These are phyloP conservation scores for Hippocampus kuda DNA, from an alignment of 2,797 vertebrate genomes.

Conservation along the genomic window DNA sequence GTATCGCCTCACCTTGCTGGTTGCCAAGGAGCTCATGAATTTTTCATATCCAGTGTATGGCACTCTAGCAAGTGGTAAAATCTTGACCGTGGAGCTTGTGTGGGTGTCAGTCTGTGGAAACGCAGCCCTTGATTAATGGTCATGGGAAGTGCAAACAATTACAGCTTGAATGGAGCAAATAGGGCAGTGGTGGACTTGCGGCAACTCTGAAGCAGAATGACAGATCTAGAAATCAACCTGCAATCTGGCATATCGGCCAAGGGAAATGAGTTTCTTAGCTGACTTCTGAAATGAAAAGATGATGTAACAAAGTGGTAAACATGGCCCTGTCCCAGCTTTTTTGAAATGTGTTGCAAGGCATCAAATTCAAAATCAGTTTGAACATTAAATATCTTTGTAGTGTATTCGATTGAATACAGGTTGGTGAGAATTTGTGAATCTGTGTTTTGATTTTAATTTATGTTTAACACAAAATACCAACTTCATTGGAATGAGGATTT, in stretches of 20 bases:
- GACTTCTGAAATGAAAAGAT: background rate
- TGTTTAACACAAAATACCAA: no score
- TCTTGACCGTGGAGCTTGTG: conserved; percentile 33
- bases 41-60: conserved; percentile 37
- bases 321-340: no score
- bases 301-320: no score
- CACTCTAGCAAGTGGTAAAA: conserved; percentile 31
- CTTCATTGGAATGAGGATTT: no score
- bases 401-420: no score
- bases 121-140: conserved; percentile 44
- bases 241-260: conserved; percentile 18
- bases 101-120: conserved; percentile 40
- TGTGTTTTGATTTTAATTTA: no score
- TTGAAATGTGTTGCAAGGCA: no score
- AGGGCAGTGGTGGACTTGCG: background rate
- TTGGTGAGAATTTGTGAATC: no score
- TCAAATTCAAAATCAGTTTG: no score
- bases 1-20: conserved; percentile 25
- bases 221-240: conserved; percentile 16
- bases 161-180: conserved; percentile 14
- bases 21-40: conserved; percentile 43
- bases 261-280: conserved; percentile 16
- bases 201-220: conserved; percentile 7
- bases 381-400: no score
- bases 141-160: conserved; percentile 37